phyloP scores from a whole-genome alignment of 2,113 vertebrate species.

The Poicephalus gulielmi region DNA sequence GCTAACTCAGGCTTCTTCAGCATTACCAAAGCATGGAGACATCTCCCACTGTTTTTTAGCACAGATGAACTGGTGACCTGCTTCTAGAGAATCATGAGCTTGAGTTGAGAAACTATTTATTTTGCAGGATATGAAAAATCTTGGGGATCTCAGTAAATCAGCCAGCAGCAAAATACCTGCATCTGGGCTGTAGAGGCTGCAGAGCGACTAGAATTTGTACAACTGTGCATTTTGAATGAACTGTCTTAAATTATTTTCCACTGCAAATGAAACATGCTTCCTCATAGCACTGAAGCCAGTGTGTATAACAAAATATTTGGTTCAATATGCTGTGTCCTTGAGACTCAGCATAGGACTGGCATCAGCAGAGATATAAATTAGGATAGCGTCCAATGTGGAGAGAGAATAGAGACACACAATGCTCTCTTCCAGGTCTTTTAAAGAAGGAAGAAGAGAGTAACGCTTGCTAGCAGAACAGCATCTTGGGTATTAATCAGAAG shows the following conservation, averaged over 20 bases:
- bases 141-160: neutral
- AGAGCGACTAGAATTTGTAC: neutral
- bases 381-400: neutral
- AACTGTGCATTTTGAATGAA: neutral
- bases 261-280: neutral
- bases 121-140: neutral
- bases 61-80: neutral
- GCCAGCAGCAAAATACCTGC: neutral
- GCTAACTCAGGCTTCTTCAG: neutral
- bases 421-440: neutral
- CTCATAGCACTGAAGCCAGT: neutral
- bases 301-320: neutral
- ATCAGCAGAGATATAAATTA: neutral
- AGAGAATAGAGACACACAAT: neutral
- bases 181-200: neutral
- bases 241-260: neutral
- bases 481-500: neutral
- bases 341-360: neutral
- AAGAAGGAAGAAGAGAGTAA: neutral
- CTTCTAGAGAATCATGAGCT: neutral
- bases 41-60: neutral
- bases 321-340: neutral
- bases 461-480: neutral
- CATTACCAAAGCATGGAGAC: neutral
- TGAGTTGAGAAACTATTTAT: neutral